phyloP scores from a whole-genome alignment of 2,113 vertebrate genomes.

The Sander lucioperca region DNA sequence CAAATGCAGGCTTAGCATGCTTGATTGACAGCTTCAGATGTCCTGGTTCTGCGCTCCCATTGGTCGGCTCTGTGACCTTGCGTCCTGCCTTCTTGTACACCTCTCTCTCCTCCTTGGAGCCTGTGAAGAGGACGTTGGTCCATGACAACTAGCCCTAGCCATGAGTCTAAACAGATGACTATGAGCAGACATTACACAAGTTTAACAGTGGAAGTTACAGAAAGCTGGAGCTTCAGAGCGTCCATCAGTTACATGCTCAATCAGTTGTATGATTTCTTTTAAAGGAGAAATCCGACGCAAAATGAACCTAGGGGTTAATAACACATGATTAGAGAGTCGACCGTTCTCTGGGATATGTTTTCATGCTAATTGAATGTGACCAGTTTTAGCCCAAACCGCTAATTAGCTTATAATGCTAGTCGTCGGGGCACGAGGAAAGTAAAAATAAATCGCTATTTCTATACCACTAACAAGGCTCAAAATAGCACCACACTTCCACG shows the following conservation, averaged over 20 bases:
- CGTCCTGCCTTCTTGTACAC: constrained; percentile 81
- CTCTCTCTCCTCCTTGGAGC: constrained; percentile 82
- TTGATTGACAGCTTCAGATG: constrained; percentile 80
- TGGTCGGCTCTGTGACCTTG: not conserved
- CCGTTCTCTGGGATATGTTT: too few species aligned
- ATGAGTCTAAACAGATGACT: not conserved
- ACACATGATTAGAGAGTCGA: too few species aligned
- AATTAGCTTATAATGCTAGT: too few species aligned
- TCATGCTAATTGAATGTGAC: too few species aligned
- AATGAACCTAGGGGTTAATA: too few species aligned
- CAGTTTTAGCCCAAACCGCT: too few species aligned
- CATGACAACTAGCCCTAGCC: not conserved
- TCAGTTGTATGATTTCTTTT: constrained; percentile 6
- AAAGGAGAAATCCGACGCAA: too few species aligned
- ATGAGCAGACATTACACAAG: not conserved
- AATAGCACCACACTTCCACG: too few species aligned
- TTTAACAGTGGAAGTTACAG: not conserved
- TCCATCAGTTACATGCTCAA: not conserved
- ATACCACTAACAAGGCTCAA: too few species aligned
- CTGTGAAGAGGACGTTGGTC: constrained; percentile 58
- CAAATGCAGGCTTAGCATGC: constrained; percentile 77
- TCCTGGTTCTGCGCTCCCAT: not conserved
- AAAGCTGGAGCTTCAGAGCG: not conserved
- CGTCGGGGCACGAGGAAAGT: too few species aligned
- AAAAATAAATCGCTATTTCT: too few species aligned